A percentile compares a stretch with the other conserved stretches of the same genome.
Evolutionary conservation across 2,888 invertebrate species (phyloP).

Genomic region (Dysmachus trigonus): DNA sequence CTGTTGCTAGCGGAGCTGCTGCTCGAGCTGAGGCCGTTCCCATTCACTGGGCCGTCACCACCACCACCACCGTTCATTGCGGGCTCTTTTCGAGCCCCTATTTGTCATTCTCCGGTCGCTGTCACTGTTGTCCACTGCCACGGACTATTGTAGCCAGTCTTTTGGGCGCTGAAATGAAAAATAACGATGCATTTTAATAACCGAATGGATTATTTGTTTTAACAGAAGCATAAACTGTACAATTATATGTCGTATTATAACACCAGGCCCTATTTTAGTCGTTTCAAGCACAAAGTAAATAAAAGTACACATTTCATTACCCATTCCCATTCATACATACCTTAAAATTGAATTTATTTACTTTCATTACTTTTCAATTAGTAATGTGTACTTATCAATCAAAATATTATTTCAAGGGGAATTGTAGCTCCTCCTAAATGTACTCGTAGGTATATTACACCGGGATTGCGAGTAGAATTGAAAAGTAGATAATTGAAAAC

Average conservation of each 20-base stretch:
- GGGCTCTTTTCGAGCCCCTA: conserved; percentile 65
- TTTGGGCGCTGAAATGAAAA: conserved; percentile 58
- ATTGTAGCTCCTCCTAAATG: too few species aligned
- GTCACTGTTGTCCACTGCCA: conserved; percentile 71
- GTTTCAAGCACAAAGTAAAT: background rate
- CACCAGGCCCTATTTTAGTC: background rate
- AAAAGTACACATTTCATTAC: too few species aligned
- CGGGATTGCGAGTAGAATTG: too few species aligned
- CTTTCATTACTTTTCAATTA: too few species aligned
- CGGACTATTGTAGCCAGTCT: conserved; percentile 65
- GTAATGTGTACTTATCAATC: too few species aligned
- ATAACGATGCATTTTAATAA: conserved; percentile 5
- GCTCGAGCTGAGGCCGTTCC: conserved; percentile 38
- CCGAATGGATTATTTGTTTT: background rate
- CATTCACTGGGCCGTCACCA: background rate
- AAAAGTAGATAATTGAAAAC: too few species aligned
- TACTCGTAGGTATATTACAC: too few species aligned
- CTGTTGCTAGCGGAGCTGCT: conserved; percentile 46
- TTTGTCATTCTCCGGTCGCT: conserved; percentile 70
- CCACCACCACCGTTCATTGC: conserved; percentile 52
- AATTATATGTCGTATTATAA: background rate
- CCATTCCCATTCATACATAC: too few species aligned
- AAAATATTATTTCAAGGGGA: too few species aligned
- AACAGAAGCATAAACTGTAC: background rate
- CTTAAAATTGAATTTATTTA: too few species aligned